These are phyloP conservation scores for Drosophila obscura DNA, from an alignment of 1,140 invertebrate genomes.

Conservation along the genomic window DNA sequence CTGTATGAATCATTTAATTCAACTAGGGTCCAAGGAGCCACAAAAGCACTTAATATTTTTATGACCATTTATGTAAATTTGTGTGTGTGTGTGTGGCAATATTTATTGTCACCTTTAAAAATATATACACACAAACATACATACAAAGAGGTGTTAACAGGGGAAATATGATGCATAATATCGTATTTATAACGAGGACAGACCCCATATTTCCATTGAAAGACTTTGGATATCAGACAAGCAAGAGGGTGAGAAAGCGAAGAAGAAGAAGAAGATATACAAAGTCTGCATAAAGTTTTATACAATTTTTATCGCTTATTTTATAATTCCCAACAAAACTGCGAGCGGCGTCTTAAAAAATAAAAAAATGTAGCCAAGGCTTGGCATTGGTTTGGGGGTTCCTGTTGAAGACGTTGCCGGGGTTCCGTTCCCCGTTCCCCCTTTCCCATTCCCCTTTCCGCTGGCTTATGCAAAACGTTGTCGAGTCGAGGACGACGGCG, in stretches of 20 bases:
- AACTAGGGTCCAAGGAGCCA: conserved; percentile 5
- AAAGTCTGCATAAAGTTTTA: conserved; percentile 75
- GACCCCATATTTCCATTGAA: conserved; percentile 17
- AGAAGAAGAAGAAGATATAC: conserved; percentile 23
- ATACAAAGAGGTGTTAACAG: conserved; percentile 77
- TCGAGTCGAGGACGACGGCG: conserved; percentile 30
- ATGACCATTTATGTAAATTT: conserved; percentile 48
- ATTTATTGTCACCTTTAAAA: conserved; percentile 62
- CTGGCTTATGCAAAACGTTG: conserved; percentile 74
- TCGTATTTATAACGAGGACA: conserved; percentile 51
- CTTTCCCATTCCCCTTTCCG: conserved; percentile 39
- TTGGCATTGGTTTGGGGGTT: conserved; percentile 13
- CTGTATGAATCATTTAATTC: conserved; percentile 36
- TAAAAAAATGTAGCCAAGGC: conserved; percentile 17
- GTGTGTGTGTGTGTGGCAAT: conserved; percentile 43
- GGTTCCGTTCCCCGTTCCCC: conserved; percentile 24
- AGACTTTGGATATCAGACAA: not conserved
- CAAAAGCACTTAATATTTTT: conserved; percentile 33
- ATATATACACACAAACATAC: conserved; percentile 47
- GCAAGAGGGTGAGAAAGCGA: not conserved
- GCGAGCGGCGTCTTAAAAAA: conserved; percentile 66
- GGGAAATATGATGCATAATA: conserved; percentile 57
- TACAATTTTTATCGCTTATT: conserved; percentile 80
- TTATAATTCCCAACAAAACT: conserved; percentile 77
- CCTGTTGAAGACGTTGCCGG: conserved; percentile 9